Evolutionary conservation across 2,888 invertebrate species (phyloP).

Genomic region (Drosophila mulleri): DNA sequence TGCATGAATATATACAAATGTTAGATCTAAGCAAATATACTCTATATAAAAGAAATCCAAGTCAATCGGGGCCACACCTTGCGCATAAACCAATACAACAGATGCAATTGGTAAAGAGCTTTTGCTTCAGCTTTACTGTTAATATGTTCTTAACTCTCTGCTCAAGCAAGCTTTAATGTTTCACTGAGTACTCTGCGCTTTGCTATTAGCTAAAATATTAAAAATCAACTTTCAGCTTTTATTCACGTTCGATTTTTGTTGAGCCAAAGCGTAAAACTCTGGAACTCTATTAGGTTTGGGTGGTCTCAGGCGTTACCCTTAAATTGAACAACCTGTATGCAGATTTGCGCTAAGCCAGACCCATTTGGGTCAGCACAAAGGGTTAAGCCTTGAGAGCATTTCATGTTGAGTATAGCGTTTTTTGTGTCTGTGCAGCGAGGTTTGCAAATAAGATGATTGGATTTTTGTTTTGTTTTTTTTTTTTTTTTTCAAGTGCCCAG

Average conservation of each 20-base stretch:
- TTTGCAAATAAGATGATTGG: slow-evolving; percentile 38
- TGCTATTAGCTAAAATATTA: neutral
- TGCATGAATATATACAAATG: no score
- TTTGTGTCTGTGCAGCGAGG: slow-evolving; percentile 8
- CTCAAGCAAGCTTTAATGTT: no score
- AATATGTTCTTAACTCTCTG: no score
- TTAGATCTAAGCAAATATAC: no score
- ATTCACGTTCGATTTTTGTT: neutral
- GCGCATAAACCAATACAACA: no score
- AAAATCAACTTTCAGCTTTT: neutral
- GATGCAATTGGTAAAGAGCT: no score
- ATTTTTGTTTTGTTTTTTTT: slow-evolving; percentile 16
- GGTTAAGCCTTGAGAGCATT: slow-evolving; percentile 15
- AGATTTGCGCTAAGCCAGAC: slow-evolving; percentile 3
- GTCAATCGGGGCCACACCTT: no score
- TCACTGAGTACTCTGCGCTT: neutral
- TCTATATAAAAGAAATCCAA: no score
- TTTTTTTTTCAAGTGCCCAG: slow-evolving; percentile 33
- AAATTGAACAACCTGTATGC: slow-evolving; percentile 33
- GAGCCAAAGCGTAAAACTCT: neutral
- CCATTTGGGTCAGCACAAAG: slow-evolving; percentile 18
- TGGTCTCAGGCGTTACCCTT: neutral
- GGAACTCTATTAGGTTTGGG: neutral
- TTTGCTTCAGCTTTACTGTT: no score
- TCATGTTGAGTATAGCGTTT: neutral